Conservation (phyloP, 1,140 invertebrate genomes). For the Limonius californicus region DNA sequence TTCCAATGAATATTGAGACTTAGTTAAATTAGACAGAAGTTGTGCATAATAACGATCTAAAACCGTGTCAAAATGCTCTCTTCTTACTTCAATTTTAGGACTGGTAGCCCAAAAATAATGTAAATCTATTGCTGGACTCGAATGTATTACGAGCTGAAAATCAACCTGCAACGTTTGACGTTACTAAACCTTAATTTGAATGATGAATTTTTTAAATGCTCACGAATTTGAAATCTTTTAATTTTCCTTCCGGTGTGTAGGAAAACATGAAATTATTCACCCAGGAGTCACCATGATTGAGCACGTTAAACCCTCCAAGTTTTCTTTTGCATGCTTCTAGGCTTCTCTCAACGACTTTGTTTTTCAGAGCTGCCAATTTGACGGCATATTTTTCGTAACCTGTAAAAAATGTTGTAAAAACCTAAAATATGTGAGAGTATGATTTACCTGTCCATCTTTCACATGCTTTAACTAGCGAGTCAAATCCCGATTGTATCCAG, state of each 20-base stretch:
- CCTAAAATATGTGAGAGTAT: constrained; percentile 7
- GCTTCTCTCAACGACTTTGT: constrained; percentile 39
- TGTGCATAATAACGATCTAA: constrained; percentile 40
- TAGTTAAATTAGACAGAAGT: constrained; percentile 26
- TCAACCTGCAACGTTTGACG: constrained; percentile 51
- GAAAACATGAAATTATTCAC: constrained; percentile 64
- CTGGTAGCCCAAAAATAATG: constrained; percentile 54
- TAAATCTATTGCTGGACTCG: constrained; percentile 52
- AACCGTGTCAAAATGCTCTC: constrained; percentile 34
- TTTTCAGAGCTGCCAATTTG: constrained; percentile 45
- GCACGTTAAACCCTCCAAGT: constrained; percentile 51
- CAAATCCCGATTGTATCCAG: constrained; percentile 22
- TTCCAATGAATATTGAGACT: constrained; percentile 35
- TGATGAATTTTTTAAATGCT: no score
- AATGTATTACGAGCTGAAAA: constrained; percentile 50
- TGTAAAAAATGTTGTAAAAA: no score
- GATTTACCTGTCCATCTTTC: constrained; percentile 45
- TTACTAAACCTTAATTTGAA: neutral
- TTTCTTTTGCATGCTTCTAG: constrained; percentile 28
- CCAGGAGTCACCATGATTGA: constrained; percentile 66
- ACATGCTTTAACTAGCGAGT: constrained; percentile 34
- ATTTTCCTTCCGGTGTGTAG: constrained; percentile 49
- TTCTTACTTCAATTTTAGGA: constrained; percentile 33
- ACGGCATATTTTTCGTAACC: constrained; percentile 45
- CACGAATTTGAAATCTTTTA: constrained; percentile 55